Evolutionary conservation across 2,797 vertebrate species (phyloP).

Genomic region (Acanthis flammea): DNA sequence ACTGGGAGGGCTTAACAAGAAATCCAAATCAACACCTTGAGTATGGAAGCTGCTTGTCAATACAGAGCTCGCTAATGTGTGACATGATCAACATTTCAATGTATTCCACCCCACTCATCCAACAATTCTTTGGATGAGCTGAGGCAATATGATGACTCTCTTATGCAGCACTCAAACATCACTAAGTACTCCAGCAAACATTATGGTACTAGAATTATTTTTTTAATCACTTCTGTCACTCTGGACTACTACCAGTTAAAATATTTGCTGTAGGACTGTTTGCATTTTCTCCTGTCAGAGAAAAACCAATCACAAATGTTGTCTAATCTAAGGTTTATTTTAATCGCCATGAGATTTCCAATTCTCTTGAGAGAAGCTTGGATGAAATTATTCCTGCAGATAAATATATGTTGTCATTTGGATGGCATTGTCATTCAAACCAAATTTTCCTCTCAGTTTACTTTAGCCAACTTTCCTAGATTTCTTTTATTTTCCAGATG

Average conservation of each 20-base stretch:
- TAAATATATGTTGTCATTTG: neutral
- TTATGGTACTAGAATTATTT: neutral
- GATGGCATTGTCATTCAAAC: neutral
- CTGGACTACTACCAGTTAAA: neutral
- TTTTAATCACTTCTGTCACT: neutral
- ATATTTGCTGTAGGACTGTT: neutral
- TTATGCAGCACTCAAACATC: neutral
- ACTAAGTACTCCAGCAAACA: neutral
- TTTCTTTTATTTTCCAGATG: neutral
- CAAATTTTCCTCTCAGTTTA: neutral
- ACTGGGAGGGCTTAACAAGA: slow-evolving; percentile 24
- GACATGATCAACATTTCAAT: slow-evolving; percentile 16
- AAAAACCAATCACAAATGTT: neutral
- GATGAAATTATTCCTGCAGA: neutral
- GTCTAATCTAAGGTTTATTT: neutral
- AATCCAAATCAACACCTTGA: slow-evolving; percentile 29
- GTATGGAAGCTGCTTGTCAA: slow-evolving; percentile 7
- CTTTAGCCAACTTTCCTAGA: neutral
- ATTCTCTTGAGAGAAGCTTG: neutral
- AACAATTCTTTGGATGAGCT: neutral
- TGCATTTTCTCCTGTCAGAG: neutral
- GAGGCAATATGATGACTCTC: neutral
- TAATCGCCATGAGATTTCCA: neutral
- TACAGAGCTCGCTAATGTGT: neutral
- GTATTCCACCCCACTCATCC: neutral